Evolutionary conservation across 2,888 invertebrate genomes (phyloP).

Genomic region (Cataglyphis livida): DNA sequence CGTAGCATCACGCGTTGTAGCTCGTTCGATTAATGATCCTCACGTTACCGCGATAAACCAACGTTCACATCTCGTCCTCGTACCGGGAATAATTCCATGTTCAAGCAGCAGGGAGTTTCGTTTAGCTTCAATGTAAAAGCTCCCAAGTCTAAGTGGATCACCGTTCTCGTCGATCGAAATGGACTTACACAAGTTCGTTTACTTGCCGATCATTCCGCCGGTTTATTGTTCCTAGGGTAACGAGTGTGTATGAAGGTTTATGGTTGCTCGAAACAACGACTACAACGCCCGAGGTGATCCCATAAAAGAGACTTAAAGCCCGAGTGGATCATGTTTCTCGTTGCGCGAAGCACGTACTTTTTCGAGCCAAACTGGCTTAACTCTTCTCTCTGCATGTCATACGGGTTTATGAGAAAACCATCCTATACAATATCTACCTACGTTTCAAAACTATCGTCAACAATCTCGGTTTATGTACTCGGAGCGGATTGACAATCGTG

Average conservation of each 20-base stretch:
- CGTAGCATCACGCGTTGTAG: constrained; percentile 50
- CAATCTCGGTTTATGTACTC: constrained; percentile 2
- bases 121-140: constrained; percentile 13
- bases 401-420: constrained; percentile 51
- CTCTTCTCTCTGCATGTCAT: constrained; percentile 64
- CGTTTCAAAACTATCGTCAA: constrained; percentile 4
- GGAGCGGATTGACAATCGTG: neutral
- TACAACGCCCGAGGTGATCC: constrained; percentile 65
- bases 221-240: constrained; percentile 64
- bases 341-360: constrained; percentile 70
- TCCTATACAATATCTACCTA: constrained; percentile 33
- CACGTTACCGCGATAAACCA: constrained; percentile 64
- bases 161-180: constrained; percentile 44
- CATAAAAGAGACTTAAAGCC: constrained; percentile 71
- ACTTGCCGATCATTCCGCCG: constrained; percentile 56
- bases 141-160: constrained; percentile 48
- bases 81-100: constrained; percentile 41
- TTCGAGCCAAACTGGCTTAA: constrained; percentile 73
- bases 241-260: constrained; percentile 45
- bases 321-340: constrained; percentile 70
- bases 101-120: constrained; percentile 10
- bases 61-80: constrained; percentile 36
- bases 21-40: constrained; percentile 68
- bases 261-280: constrained; percentile 58
- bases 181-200: constrained; percentile 51